Evolutionary conservation across 2,888 invertebrate genomes (phyloP), one percentile per base, ranked within the genome.

Genomic region (Lasioglossum lativentre): DNA sequence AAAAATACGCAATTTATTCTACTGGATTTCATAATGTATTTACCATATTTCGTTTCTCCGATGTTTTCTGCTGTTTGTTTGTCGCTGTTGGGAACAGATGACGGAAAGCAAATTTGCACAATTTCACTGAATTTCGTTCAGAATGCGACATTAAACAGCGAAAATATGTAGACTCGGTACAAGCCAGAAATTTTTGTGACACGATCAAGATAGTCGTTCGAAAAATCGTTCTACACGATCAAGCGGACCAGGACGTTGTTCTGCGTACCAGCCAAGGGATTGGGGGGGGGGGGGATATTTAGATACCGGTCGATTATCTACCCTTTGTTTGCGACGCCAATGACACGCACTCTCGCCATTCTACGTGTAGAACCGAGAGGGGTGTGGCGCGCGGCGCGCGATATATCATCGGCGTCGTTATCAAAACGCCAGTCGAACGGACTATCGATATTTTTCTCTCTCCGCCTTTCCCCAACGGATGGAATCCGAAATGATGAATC

Each of bases 401-500:
- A 40, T 72, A 72, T 85, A 83, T 78, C 79, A 73, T n/a, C 34
- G 42, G 47, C 68, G 38, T 52, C 70, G 79, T 80, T 85, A 85
- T 85, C 68, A 74, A 85, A 71, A 77, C 59, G 76, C 52, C 59
- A 10, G 70, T 42, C 52, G 47, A 85, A 73, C 52, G 74, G 63
- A 77, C 75, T 38, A 78, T 84, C 82, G 73, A 84, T 66, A 82
- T 78, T 78, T 78, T 84, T 82, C 52, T 6, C 63, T 38, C 23
- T 23, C 38, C 38, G 23, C n/a, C 68, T 34, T 34, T 19, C 40
- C 38, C 40, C 23, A 66, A 71, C 66, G 34, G 27, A 59, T 59
- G 27, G 59, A 59, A 59, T 27, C 56, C 14, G 47, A 52, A 76
- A 85, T 78, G 76, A 85, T 80, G 85, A 85, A 80, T 85, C 85